Evolutionary conservation across 2,888 invertebrate species (phyloP), one percentile per base, ranked within the genome.

Genomic region (Andrena camellia): DNA sequence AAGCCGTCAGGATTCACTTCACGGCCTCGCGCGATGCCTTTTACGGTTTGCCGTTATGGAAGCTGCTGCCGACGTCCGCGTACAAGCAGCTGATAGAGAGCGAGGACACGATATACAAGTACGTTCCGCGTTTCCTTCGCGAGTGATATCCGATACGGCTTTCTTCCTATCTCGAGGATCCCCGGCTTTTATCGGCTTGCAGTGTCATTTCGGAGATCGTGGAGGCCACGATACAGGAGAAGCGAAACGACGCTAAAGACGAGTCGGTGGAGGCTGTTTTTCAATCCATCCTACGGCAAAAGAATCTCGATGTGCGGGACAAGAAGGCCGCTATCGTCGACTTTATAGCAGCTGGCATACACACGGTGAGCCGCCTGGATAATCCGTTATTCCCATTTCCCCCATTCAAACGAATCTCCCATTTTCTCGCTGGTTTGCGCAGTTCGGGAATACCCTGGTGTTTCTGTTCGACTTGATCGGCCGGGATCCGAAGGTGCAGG

Each of bases 291-390:
- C 94, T 98, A 63, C 95, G 96, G 57, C 96, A 97, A 63, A 96
- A 96, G 35, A 95, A 96, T 80, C 94, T 98, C 62, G 97, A 98
- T 90, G 96, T 96, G 90, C 95, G 96, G 68, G 98, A 98, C 91
- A 97, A 98, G 94, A 97, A 97, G 91, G 97, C 97, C 0, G 97
- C 97, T 0, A 96, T 98, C 71, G 97, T 98, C 62, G 98, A 98
- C 94, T 97, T 98, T 90, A 97, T 98, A 89, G 97, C 97, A 7
- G 97, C 98, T 50, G 98, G 98, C 64, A 98, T 98, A 91, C 97
- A 97, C 93, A 98, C 98, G 92, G 97, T 98, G 93, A 94, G 94
- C 88, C 8, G 20, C 23, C 10, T 13, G 8, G 33, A 20, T 4
- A 29, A 23, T 42, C 4, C 13, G 10, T 42, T 42, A 13, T 42